These are phyloP conservation scores for Hippocampus kuda DNA, from an alignment of 2,797 vertebrate genomes.

Conservation along the genomic window DNA sequence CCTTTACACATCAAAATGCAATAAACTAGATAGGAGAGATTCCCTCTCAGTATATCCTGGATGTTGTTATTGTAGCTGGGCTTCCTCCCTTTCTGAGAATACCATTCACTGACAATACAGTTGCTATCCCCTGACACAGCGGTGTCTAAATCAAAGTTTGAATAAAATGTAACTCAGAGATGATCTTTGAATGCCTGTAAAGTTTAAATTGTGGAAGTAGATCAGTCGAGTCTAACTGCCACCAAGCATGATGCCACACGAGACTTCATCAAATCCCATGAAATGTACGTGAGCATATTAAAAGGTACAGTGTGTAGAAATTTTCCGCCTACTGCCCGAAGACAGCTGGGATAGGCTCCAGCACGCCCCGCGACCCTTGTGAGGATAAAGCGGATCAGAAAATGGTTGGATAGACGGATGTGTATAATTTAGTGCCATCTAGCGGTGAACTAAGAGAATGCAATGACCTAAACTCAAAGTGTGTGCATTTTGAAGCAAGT, in stretches of 20 bases:
- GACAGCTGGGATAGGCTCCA: too few relatives aligned
- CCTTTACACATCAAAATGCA: conserved; percentile 6
- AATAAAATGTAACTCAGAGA: background rate
- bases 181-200: too few relatives aligned
- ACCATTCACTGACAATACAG: conserved; percentile 9
- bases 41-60: conserved; percentile 5
- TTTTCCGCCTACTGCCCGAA: too few relatives aligned
- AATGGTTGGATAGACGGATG: too few relatives aligned
- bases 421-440: too few relatives aligned
- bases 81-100: conserved; percentile 9
- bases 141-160: background rate
- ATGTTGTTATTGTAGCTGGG: conserved; percentile 14
- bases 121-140: background rate
- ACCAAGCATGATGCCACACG: background rate
- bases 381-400: too few relatives aligned
- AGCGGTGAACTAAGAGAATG: too few relatives aligned
- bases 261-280: background rate
- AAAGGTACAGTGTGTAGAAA: too few relatives aligned
- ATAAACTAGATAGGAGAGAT: conserved; percentile 4
- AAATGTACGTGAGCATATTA: background rate
- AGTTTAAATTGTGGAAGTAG: background rate
- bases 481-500: too few relatives aligned
- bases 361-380: too few relatives aligned
- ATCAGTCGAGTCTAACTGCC: background rate
- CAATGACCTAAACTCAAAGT: too few relatives aligned